Base-by-base conservation (phyloP, 2,797 vertebrate genomes). In the Centropyge bicolor region DNA sequence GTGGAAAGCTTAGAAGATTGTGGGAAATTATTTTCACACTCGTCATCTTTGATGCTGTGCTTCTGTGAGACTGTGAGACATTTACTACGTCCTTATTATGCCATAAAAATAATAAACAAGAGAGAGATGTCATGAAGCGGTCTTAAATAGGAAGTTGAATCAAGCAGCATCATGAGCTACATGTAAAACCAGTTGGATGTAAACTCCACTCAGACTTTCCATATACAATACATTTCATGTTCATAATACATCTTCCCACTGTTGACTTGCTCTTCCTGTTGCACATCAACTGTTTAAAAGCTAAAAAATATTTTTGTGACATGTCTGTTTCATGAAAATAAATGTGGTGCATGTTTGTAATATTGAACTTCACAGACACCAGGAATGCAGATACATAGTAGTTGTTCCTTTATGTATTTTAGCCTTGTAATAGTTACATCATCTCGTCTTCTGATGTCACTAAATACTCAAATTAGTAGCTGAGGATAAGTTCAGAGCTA, bases 111-210 rank as follows among this genome's bases (percentile, higher is more conserved):
- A 16, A 20, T 7, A 27, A 20, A 46, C 16, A 27, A 40, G 27
- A 66, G n/a, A 38, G 48, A 38, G 51, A 40, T 36, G 52, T 48
- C 2, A 56, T 35, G 49, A 56, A 70, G 70, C 55, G 46, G 57
- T 70, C 75, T 73, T 76, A 20, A 52, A 19, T 35, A 35, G 22
- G 27, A 64, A 55, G 69, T 70, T 74, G 16, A 71, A 55, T 74
- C n/a, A 17, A 14, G 31, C 24, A 55, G 40, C 2, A 51, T 16
- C 64, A 6, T 6, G 36, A 68, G n/a, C 41, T 22, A 10, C 41
- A 36, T 41, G 38, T 49, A 54, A 61, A 77, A 36, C 27, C 3
- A 19, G 46, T 63, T 27, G 14, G 36, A 52, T 38, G 3, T 19
- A 19, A 19, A 48, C 56, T 38, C n/a, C 17, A 3, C 40, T 59